Percentiles rank a stretch among this genome's conserved stretches.
Conservation (phyloP, 2,888 invertebrate genomes). For the Rhingia campestris region DNA sequence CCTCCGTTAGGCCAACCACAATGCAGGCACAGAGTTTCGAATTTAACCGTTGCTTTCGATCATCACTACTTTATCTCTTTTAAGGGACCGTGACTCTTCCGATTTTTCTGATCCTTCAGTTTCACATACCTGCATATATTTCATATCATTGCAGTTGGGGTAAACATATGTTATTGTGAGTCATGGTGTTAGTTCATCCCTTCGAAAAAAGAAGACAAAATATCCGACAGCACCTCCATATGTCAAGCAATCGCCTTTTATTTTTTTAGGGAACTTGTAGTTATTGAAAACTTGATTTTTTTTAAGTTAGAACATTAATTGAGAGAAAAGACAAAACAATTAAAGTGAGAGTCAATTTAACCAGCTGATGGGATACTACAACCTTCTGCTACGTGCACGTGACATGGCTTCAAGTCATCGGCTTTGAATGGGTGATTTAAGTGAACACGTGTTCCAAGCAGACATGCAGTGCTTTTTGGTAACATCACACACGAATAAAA, state of each 20-base stretch:
- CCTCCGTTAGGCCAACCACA: constrained; percentile 47
- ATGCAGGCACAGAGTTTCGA: constrained; percentile 63
- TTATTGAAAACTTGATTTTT: constrained; percentile 3
- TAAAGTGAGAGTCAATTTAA: neutral
- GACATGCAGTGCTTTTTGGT: no score
- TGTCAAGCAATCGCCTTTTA: constrained; percentile 47
- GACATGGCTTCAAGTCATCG: neutral
- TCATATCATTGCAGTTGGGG: constrained; percentile 45
- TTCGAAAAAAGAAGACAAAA: constrained; percentile 40
- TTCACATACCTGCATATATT: constrained; percentile 63
- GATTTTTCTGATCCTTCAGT: constrained; percentile 60
- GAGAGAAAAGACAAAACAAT: neutral
- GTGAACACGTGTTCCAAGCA: neutral
- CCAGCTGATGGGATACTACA: neutral
- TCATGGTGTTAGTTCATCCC: constrained; percentile 69
- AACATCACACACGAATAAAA: no score
- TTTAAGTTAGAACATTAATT: constrained; percentile 25
- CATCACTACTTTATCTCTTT: constrained; percentile 62
- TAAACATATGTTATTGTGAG: constrained; percentile 71
- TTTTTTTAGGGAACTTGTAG: constrained; percentile 42
- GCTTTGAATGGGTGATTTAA: neutral
- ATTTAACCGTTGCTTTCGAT: constrained; percentile 74
- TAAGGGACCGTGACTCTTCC: constrained; percentile 48
- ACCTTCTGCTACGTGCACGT: neutral
- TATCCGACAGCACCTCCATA: constrained; percentile 62